A percentile compares a stretch with the other conserved stretches of the same genome.
These are phyloP conservation scores for Spinus pinus DNA, from an alignment of 2,797 vertebrate genomes.

Conservation along the genomic window DNA sequence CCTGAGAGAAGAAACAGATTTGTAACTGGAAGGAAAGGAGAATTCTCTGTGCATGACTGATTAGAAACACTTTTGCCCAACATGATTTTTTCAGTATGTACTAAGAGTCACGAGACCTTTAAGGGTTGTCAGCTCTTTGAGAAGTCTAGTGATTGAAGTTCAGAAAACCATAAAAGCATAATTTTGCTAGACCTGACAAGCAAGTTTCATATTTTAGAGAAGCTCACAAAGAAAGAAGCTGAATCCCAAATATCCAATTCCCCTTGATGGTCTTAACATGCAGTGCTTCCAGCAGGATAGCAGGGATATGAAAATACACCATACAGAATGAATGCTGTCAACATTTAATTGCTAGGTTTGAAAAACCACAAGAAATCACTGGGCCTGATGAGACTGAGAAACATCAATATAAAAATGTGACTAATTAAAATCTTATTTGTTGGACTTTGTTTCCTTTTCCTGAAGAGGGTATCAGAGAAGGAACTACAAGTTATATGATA, in stretches of 20 bases:
- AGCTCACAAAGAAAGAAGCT: neutral
- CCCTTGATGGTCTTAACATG: neutral
- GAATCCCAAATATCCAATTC: neutral
- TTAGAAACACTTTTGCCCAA: neutral
- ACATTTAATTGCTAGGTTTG: neutral
- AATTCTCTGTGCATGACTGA: neutral
- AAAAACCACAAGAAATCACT: neutral
- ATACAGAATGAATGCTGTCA: neutral
- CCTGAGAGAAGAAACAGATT: constrained; percentile 22
- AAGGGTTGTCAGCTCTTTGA: neutral
- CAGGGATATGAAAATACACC: neutral
- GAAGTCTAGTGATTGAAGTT: neutral
- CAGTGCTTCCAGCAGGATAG: neutral
- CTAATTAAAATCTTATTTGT: neutral
- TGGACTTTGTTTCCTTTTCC: neutral
- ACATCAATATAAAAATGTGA: neutral
- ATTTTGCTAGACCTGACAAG: neutral
- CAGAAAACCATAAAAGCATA: neutral
- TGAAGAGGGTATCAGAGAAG: neutral
- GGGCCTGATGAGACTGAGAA: neutral
- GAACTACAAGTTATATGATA: neutral
- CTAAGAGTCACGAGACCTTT: neutral
- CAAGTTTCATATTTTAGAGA: neutral
- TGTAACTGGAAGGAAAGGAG: neutral
- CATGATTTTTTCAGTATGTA: neutral